Base-by-base conservation (phyloP, 2,888 invertebrate genomes). In the Lampropteryx suffumata region DNA sequence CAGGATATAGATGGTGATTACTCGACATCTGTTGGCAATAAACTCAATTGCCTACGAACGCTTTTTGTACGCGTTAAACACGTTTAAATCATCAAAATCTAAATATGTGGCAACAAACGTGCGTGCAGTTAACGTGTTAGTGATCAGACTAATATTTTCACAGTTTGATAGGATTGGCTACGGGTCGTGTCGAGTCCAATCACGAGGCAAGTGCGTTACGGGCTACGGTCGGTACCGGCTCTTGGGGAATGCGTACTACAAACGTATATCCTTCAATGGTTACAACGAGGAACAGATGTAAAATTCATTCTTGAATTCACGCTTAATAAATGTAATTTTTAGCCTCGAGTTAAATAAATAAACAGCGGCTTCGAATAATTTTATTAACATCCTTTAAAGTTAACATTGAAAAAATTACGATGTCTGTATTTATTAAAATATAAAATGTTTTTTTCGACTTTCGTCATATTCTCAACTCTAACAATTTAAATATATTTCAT, bases 131-230 rank as follows among this genome's bases (percentile, higher is more conserved):
- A 61, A 61, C 50, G 50, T 54, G 54, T 58, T 50, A 52, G 52
- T 66, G 74, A 77, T 72, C 75, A 67, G 68, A 73, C 69, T 77
- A 76, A 83, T 82, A 80, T 79, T 79, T 82, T 86, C 86, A 86
- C 84, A 84, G 80, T 78, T 78, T 84, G 82, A 88, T 77, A 64
- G 64, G 69, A 84, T 88, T 83, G 65, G 77, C 57, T 69, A 79
- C 82, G 83, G 81, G 67, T 67, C 68, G 65, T 41, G 59, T 55
- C 56, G 52, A 43, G 14, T 35, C 44, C n/a, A 30, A 27, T 42
- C 50, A 37, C 32, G 45, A 27, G 39, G 28, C 24, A 13, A 34
- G 51, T 39, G 61, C 56, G 60, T 63, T 59, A 62, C 55, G 27
- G 14, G 40, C 14, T 34, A 26, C 28, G 28, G n/a, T 26, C 30